phyloP scores from a whole-genome alignment of 2,113 vertebrate species.

The Puffinus mauretanicus region DNA sequence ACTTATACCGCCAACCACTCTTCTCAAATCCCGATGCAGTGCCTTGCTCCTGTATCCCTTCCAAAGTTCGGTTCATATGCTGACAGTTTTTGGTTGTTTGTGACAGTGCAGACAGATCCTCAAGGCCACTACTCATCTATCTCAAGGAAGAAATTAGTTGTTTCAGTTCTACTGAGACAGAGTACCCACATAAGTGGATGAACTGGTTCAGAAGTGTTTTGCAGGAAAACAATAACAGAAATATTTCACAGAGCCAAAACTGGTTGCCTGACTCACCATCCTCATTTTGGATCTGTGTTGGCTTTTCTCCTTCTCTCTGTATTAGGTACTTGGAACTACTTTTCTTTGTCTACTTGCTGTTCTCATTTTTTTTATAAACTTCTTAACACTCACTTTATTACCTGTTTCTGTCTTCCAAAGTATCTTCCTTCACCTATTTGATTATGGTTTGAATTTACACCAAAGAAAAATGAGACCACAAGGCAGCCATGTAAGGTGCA shows the following conservation, averaged over 20 bases:
- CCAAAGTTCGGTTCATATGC: accelerated
- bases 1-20: neutral
- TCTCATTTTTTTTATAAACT: neutral
- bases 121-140: neutral
- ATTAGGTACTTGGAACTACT: neutral
- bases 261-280: neutral
- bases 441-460: neutral
- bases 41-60: neutral
- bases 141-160: neutral
- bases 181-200: neutral
- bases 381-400: neutral
- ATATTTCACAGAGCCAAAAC: neutral
- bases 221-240: neutral
- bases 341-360: neutral
- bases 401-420: neutral
- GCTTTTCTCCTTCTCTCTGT: neutral
- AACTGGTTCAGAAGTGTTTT: neutral
- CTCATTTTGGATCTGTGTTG: neutral
- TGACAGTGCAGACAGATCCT: neutral
- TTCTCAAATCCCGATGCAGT: neutral
- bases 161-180: neutral
- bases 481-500: neutral
- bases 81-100: neutral
- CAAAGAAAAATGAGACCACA: neutral
- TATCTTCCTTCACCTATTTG: neutral